Conservation (phyloP, 2,797 vertebrate genomes). For the Chanos chanos region DNA sequence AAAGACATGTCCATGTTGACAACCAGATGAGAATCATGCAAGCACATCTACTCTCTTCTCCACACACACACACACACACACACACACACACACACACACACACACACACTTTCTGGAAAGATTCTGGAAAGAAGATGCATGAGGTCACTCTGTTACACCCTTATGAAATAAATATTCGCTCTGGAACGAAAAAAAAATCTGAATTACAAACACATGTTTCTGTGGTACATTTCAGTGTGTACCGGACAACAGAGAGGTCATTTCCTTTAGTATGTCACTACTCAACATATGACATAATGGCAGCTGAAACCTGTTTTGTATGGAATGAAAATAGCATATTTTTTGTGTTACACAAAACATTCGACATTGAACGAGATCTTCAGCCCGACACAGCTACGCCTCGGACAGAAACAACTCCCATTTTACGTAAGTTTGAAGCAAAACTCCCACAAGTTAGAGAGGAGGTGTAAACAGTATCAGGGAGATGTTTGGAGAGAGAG, state of each 20-base stretch:
- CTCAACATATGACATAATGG: too few species aligned
- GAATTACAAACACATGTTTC: conserved; percentile 12
- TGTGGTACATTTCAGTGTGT: too few species aligned
- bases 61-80: not conserved
- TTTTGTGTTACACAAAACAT: too few species aligned
- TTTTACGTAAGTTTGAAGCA: not conserved
- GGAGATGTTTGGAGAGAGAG: conserved; percentile 1
- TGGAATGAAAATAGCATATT: too few species aligned
- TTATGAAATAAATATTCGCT: conserved; percentile 3
- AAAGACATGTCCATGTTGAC: not conserved
- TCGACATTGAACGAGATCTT: too few species aligned
- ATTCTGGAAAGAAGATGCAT: conserved; percentile 6
- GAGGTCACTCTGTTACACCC: conserved; percentile 24
- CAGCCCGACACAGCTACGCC: too few species aligned
- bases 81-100: conserved; percentile 1
- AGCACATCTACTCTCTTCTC: not conserved
- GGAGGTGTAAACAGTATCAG: not conserved
- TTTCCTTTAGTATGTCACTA: too few species aligned
- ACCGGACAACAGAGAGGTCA: too few species aligned
- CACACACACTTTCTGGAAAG: not conserved
- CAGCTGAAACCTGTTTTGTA: too few species aligned
- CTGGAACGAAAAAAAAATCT: not conserved
- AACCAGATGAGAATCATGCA: not conserved
- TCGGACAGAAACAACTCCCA: too few species aligned
- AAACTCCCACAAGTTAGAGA: not conserved